These are phyloP conservation scores for Periplaneta americana DNA, from an alignment of 1,140 invertebrate species.

Conservation along the genomic window DNA sequence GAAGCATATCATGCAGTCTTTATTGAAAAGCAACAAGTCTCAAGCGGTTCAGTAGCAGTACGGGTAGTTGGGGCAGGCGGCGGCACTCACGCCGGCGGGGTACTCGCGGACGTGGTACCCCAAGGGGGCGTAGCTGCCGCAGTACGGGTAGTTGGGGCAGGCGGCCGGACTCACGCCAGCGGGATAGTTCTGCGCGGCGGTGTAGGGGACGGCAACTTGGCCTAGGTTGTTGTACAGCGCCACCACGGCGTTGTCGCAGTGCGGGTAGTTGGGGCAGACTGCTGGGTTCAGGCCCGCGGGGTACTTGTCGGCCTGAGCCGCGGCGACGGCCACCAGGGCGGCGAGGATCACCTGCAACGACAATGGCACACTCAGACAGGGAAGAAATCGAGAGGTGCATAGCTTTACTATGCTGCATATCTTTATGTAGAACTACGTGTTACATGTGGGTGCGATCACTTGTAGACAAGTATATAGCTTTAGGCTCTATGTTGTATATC, in stretches of 20 bases:
- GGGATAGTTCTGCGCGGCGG: conserved; percentile 39
- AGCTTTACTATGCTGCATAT: no score
- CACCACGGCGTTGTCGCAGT: conserved; percentile 39
- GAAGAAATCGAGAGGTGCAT: no score
- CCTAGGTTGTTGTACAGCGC: conserved; percentile 28
- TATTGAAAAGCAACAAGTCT: no score
- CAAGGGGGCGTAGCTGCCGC: conserved; percentile 29
- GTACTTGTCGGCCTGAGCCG: conserved; percentile 36
- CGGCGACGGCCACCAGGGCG: conserved; percentile 31
- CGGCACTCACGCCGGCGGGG: conserved; percentile 18
- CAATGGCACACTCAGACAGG: not conserved
- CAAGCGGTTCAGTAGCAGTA: conserved; percentile 22
- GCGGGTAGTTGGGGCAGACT: conserved; percentile 48
- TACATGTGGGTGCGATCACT: no score
- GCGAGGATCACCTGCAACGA: conserved; percentile 25
- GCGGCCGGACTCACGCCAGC: conserved; percentile 44
- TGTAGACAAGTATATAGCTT: no score
- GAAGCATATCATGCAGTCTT: no score
- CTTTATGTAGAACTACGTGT: no score
- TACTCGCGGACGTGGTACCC: conserved; percentile 9
- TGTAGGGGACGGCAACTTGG: conserved; percentile 33
- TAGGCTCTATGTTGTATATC: no score
- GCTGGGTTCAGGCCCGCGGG: conserved; percentile 45
- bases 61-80: conserved; percentile 23
- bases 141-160: conserved; percentile 55